phyloP scores from a whole-genome alignment of 2,888 invertebrate genomes.

The Neelides folsomi region DNA sequence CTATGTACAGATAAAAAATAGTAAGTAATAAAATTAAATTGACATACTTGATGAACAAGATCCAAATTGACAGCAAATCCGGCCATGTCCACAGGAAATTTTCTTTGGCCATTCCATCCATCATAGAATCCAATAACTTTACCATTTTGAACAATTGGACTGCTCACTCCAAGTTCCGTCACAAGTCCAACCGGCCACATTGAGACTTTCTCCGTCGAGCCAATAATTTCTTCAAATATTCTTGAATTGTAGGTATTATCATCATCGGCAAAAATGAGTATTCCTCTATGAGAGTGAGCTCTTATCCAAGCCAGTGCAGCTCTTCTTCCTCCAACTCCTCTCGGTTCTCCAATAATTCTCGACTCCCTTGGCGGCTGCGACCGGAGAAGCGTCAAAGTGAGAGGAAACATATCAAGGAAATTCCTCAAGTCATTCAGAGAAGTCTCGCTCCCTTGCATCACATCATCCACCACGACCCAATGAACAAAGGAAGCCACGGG shows the following conservation, averaged over 20 bases:
- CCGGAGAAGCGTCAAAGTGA: slow-evolving; percentile 44
- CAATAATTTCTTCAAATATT: too few relatives aligned
- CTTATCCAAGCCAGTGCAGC: slow-evolving; percentile 59
- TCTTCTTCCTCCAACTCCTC: slow-evolving; percentile 59
- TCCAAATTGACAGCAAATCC: slow-evolving; percentile 63
- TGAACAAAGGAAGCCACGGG: slow-evolving; percentile 49
- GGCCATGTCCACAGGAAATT: slow-evolving; percentile 71
- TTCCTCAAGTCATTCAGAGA: slow-evolving; percentile 16
- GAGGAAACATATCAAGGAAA: slow-evolving; percentile 23
- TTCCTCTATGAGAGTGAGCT: slow-evolving; percentile 51
- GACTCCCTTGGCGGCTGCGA: slow-evolving; percentile 47
- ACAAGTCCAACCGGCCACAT: slow-evolving; percentile 78
- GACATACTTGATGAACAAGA: slow-evolving; percentile 44
- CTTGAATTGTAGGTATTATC: slow-evolving; percentile 63
- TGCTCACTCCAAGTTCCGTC: slow-evolving; percentile 54
- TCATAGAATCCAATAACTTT: slow-evolving; percentile 55
- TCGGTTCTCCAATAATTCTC: slow-evolving; percentile 48
- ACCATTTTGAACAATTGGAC: slow-evolving; percentile 42
- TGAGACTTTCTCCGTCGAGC: slow-evolving; percentile 53
- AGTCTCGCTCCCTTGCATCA: slow-evolving; percentile 36
- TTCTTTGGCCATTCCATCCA: slow-evolving; percentile 60
- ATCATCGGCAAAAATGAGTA: slow-evolving; percentile 69
- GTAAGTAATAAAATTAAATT: neutral
- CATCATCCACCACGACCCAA: slow-evolving; percentile 65
- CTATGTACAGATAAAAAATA: too few relatives aligned